Evolutionary conservation across 2,113 vertebrate species (phyloP).

Genomic region (Campylomormyrus tamandua): DNA sequence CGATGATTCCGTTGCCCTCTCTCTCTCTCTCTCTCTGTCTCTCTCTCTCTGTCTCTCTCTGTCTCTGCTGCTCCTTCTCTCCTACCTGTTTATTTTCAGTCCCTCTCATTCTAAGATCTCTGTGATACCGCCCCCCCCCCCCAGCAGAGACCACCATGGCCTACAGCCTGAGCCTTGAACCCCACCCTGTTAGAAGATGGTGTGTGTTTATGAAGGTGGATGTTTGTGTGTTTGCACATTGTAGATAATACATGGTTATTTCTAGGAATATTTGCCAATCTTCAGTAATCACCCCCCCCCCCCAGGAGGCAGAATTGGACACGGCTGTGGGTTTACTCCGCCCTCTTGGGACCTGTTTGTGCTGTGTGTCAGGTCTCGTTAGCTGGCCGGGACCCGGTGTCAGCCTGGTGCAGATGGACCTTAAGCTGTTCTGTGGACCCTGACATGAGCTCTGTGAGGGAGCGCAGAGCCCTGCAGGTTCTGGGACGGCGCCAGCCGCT

Average conservation of each 20-base stretch:
- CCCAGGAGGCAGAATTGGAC: neutral
- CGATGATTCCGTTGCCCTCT: neutral
- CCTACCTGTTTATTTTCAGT: neutral
- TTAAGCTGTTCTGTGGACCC: neutral
- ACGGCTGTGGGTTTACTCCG: neutral
- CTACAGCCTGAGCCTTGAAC: neutral
- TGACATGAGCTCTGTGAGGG: neutral
- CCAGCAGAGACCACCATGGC: neutral
- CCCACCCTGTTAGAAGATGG: neutral
- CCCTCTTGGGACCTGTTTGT: neutral
- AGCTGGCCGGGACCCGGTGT: neutral
- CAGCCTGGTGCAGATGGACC: neutral
- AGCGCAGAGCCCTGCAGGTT: neutral
- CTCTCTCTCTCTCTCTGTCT: neutral
- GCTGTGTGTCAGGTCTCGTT: neutral
- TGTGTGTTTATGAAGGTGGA: neutral
- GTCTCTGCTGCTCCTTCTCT: neutral
- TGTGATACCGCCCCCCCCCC: neutral
- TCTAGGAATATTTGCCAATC: neutral
- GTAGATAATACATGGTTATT: neutral
- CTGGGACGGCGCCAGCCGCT: neutral
- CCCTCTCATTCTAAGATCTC: neutral
- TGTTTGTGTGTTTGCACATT: neutral
- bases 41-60: neutral
- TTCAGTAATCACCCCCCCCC: neutral